Evolutionary conservation across 1,140 invertebrate species (phyloP).

Genomic region (Heliconius eleuchia): DNA sequence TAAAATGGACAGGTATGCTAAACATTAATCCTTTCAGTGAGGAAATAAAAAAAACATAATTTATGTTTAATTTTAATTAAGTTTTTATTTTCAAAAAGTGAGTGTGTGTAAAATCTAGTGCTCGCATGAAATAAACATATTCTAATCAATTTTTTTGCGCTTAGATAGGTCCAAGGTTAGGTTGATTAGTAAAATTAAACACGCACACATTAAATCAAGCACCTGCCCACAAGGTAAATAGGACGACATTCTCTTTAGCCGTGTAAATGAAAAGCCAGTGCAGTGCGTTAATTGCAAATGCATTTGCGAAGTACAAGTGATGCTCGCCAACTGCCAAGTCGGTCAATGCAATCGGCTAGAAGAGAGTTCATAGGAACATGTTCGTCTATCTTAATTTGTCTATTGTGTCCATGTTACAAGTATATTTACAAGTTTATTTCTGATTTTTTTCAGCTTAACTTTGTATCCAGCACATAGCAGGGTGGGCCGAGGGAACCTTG

Average conservation of each 20-base stretch:
- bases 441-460: not conserved
- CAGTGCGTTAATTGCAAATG: slow-evolving; percentile 57
- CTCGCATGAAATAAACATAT: not conserved
- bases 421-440: not conserved
- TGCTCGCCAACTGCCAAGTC: slow-evolving; percentile 56
- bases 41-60: not conserved
- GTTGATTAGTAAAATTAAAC: not conserved
- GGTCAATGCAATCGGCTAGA: slow-evolving; percentile 59
- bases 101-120: not conserved
- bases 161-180: slow-evolving; percentile 1
- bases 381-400: slow-evolving; percentile 39
- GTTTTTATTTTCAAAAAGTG: no score
- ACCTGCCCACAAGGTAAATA: slow-evolving; percentile 45
- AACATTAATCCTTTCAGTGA: not conserved
- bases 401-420: slow-evolving; percentile 2
- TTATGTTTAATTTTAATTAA: no score
- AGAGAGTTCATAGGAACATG: slow-evolving; percentile 36
- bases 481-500: no score
- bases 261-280: slow-evolving; percentile 55
- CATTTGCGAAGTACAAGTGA: slow-evolving; percentile 51
- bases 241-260: slow-evolving; percentile 55
- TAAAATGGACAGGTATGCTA: not conserved
- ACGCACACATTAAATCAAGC: slow-evolving; percentile 12
- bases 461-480: no score
- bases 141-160: not conserved